Conservation (phyloP, 2,888 invertebrate genomes). For the Heliconius aoede region DNA sequence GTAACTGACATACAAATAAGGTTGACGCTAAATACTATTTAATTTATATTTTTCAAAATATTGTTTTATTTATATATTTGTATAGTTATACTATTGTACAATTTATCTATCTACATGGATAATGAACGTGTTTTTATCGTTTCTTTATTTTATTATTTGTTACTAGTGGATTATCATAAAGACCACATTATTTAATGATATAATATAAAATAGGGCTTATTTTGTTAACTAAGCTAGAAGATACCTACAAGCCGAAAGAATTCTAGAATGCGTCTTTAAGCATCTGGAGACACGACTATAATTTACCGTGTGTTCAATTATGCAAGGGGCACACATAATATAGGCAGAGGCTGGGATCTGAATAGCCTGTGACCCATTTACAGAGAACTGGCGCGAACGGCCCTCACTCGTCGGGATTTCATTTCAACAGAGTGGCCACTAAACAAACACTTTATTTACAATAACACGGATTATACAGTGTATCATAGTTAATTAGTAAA, state of each 20-base stretch:
- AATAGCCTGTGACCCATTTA: conserved; percentile 82
- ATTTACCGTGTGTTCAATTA: conserved; percentile 80
- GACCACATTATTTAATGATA: neutral
- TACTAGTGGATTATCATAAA: neutral
- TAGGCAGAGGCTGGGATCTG: conserved; percentile 62
- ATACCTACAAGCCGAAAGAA: conserved; percentile 49
- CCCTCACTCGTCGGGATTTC: conserved; percentile 63
- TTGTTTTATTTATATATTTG: neutral
- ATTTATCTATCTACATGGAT: neutral
- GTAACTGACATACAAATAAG: neutral
- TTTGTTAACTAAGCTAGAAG: neutral
- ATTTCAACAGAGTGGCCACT: conserved; percentile 51
- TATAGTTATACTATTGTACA: neutral
- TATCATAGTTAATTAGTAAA: neutral
- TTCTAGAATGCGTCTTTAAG: conserved; percentile 60
- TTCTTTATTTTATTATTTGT: neutral
- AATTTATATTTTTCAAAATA: neutral
- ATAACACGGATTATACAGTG: conserved; percentile 7
- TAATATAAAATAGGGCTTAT: neutral
- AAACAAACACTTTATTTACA: conserved; percentile 47
- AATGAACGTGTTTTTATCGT: neutral
- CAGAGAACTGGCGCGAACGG: conserved; percentile 68
- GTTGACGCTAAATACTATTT: neutral
- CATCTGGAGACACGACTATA: conserved; percentile 73
- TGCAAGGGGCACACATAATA: conserved; percentile 75